These are phyloP conservation scores for Zaprionus capensis DNA, from an alignment of 1,140 invertebrate genomes.

Conservation along the genomic window DNA sequence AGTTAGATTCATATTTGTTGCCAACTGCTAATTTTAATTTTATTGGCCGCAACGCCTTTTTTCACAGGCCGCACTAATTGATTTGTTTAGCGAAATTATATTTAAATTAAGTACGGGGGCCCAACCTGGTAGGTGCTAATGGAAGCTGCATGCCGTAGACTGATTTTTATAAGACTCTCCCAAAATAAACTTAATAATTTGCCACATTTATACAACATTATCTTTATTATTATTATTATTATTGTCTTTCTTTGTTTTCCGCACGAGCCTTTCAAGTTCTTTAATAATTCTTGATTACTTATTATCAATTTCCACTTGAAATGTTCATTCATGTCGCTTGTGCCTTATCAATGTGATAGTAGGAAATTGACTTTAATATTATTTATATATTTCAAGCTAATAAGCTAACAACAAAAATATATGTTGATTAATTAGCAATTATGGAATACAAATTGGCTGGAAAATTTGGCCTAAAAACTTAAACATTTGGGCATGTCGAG, in stretches of 20 bases:
- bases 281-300: neutral
- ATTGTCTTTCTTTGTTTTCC: neutral
- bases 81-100: slow-evolving; percentile 41
- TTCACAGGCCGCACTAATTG: slow-evolving; percentile 28
- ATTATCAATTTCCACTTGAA: neutral
- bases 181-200: slow-evolving; percentile 34
- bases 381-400: neutral
- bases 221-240: neutral
- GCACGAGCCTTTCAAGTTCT: slow-evolving; percentile 27
- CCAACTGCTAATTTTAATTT: slow-evolving; percentile 35
- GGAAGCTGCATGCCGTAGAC: slow-evolving; percentile 25
- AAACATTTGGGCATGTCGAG: slow-evolving; percentile 41
- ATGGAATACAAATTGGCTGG: slow-evolving; percentile 30
- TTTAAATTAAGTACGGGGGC: slow-evolving; percentile 22
- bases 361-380: slow-evolving; percentile 15
- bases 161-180: slow-evolving; percentile 17
- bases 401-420: neutral
- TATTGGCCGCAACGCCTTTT: slow-evolving; percentile 37
- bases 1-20: neutral
- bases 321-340: neutral
- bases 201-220: neutral
- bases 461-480: slow-evolving; percentile 21
- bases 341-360: neutral
- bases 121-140: slow-evolving; percentile 39
- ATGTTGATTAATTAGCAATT: slow-evolving; percentile 25